Percentiles rank a stretch among this genome's conserved stretches.
phyloP scores from a whole-genome alignment of 2,888 invertebrate genomes.

The Zhuqinia jingwanae region DNA sequence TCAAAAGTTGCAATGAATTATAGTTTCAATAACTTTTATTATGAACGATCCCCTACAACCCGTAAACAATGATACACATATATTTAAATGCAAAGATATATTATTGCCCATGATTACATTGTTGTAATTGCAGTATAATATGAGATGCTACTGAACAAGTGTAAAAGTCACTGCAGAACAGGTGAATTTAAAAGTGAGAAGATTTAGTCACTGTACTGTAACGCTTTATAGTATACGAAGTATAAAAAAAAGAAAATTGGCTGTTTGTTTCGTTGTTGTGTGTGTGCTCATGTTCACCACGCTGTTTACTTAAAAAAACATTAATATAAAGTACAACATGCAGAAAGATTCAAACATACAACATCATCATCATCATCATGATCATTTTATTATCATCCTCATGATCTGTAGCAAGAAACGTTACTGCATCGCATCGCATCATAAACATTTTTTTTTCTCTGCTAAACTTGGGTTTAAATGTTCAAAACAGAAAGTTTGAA shows the following conservation, averaged over 20 bases:
- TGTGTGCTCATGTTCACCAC: constrained; percentile 19
- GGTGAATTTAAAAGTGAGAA: constrained; percentile 59
- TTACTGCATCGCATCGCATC: constrained; percentile 15
- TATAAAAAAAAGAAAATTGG: constrained; percentile 61
- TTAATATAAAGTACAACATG: neutral
- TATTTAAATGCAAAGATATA: neutral
- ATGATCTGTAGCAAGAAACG: neutral
- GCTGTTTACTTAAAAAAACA: neutral
- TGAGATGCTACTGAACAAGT: neutral
- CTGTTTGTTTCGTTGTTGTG: neutral
- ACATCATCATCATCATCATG: neutral
- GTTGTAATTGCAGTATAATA: constrained; percentile 12
- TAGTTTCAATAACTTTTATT: neutral
- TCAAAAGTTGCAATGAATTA: neutral
- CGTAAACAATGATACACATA: neutral
- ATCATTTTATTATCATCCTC: too few relatives aligned
- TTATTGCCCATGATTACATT: neutral
- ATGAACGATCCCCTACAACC: neutral
- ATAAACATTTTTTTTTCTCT: neutral
- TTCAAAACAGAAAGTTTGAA: constrained; percentile 57
- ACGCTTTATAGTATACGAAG: constrained; percentile 20
- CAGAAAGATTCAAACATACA: neutral
- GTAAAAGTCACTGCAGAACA: neutral
- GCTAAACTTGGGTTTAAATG: constrained; percentile 29
- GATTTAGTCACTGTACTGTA: constrained; percentile 70